Evolutionary conservation across 2,113 vertebrate genomes (phyloP), one percentile per base, ranked within the genome.

Genomic region (Charina bottae): DNA sequence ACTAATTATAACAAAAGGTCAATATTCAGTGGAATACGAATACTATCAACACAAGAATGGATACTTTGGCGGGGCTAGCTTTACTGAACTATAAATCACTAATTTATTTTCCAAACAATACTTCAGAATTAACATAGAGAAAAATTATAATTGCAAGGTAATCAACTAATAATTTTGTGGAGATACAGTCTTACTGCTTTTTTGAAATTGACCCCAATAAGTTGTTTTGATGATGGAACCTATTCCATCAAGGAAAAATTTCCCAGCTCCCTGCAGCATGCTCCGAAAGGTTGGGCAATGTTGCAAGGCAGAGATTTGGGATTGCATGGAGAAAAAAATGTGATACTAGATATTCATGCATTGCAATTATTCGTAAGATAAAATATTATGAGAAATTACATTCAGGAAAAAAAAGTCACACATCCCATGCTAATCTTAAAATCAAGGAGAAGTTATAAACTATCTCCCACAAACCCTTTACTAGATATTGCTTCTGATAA

Each of bases 51-150:
- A 17, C 6, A 78, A 78, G 15, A 78, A 78, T 21, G 17, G 33
- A 21, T 78, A 78, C 6, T 37, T 78, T 78, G 68, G 33, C 21
- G 33, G 33, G 68, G 33, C 2, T 37, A 37, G 89, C 0, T 89
- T 28, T 72, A 6, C n/a, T 90, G 64, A 90, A 54, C 17, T 89
- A 19, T n/a, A 86, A 86, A 54, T 24, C n/a, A 87, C 86, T 87
- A 19, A 15, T 24, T 87, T 87, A 37, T 60, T 85, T 85, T n/a
- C 6, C 88, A 87, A 0, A 9, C 11, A 15, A 88, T 62, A 1
- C 15, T 88, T 88, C 72, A 49, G 49, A 89, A 59, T 92, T 93
- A 92, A 84, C 90, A 92, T 83, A 84, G 0, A 23, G 24, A 92
- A 86, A 94, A 88, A 87, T 53, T 60, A 88, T 8, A 26, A 90